Base-by-base conservation (phyloP, 2,888 invertebrate genomes). In the Leptura quadrifasciata region DNA sequence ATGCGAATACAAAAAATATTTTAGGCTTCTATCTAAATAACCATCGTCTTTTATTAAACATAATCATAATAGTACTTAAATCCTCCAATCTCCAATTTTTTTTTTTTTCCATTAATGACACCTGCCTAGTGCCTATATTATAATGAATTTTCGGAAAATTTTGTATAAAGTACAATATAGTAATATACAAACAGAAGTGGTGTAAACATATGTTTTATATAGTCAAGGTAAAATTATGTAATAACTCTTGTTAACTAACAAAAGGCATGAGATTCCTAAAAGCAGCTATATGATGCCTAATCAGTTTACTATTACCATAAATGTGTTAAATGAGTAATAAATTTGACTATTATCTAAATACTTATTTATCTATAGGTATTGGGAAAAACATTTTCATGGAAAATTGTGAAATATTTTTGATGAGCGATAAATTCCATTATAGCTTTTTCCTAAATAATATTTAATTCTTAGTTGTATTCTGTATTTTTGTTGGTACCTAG, bases 171-270 rank as follows among this genome's bases (percentile, higher is more conserved):
- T 31, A 31, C 8, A 31, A 31, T 31, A 31, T 31, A 31, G 8
- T 4, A 31, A 0, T 6, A 31, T 31, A 31, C 27, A 5, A 31
- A 31, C 6, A 31, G 6, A 39, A 2, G 12, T 12, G 12, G 70
- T 12, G 20, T 35, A 63, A 17, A 63, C 63, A 63, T 39, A 63
- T 63, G 63, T 63, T 61, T 39, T 35, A 21, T 20, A 39, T 20
- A 54, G 20, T 64, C 39, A 73, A 70, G 70, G 64, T 31, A 76
- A 74, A 60, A 71, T 76, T 70, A 57, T 72, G 58, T 60, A 76
- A 76, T 54, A 54, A 6, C 1, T 54, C 18, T 17, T 17, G 8
- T 47, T 10, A 17, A 52, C n/a, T n/a, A 52, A 52, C 15, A 17
- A 52, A 17, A 0, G 17, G 18, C 18, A 54, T 54, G 54, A 18